These are phyloP conservation scores for Melanotaenia parkinsoni DNA, from an alignment of 2,797 vertebrate genomes.

Conservation along the genomic window DNA sequence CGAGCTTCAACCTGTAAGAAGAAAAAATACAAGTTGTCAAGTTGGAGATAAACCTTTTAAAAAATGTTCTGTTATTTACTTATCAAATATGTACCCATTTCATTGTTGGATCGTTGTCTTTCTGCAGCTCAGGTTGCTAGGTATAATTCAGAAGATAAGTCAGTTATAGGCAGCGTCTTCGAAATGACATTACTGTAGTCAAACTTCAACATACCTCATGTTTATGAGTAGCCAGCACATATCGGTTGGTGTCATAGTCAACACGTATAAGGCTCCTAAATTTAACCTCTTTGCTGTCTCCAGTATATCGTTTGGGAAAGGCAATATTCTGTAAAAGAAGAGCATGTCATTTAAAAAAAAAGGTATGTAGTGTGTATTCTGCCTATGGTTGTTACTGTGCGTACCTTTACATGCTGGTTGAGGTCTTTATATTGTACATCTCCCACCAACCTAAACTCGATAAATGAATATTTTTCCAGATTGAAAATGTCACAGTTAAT, in stretches of 20 bases:
- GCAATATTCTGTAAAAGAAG: slow-evolving; percentile 54
- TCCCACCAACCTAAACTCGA: slow-evolving; percentile 52
- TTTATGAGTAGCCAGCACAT: slow-evolving; percentile 45
- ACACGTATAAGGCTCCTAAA: slow-evolving; percentile 59
- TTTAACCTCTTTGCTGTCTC: slow-evolving; percentile 29
- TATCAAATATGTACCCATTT: slow-evolving; percentile 48
- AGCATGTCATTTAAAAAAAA: neutral
- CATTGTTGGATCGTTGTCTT: neutral
- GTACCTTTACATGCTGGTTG: slow-evolving; percentile 45
- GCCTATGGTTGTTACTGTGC: neutral
- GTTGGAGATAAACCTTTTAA: neutral
- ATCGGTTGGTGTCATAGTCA: slow-evolving; percentile 45
- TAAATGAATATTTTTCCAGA: slow-evolving; percentile 47
- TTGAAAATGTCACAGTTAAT: slow-evolving; percentile 58
- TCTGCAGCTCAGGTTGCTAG: neutral
- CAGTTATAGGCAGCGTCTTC: neutral
- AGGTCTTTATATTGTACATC: slow-evolving; percentile 54
- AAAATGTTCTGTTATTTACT: neutral
- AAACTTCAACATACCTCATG: slow-evolving; percentile 44
- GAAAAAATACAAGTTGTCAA: neutral
- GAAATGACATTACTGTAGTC: neutral
- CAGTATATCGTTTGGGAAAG: slow-evolving; percentile 56
- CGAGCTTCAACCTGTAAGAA: slow-evolving; percentile 54
- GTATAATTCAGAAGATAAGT: slow-evolving; percentile 1
- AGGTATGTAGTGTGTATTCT: neutral